Conservation (phyloP, 2,113 vertebrate species). For the Coturnix japonica region DNA sequence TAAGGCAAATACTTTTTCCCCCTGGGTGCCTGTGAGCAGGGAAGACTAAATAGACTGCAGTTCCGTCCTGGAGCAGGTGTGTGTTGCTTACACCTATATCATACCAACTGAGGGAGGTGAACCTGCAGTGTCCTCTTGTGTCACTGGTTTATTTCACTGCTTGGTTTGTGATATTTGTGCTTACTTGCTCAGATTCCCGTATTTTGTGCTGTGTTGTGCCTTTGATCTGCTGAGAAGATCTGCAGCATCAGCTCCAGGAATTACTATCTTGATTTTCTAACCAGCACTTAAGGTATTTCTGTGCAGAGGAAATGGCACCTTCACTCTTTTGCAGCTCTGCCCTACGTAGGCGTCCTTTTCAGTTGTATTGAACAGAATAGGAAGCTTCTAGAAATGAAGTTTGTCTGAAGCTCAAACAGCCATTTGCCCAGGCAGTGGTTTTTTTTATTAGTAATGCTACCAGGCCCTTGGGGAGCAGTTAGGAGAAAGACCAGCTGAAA, state of each 20-base stretch:
- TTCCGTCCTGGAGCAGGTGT: background rate
- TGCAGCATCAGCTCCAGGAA: background rate
- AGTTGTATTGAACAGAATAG: background rate
- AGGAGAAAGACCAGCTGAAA: background rate
- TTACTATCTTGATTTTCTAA: background rate
- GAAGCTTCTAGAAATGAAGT: background rate
- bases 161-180: background rate
- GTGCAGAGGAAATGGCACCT: background rate
- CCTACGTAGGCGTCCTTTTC: background rate
- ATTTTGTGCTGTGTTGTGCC: background rate
- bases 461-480: background rate
- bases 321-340: background rate
- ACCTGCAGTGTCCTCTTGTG: background rate
- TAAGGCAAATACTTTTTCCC: background rate
- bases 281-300: background rate
- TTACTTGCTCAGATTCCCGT: background rate
- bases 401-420: background rate
- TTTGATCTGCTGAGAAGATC: background rate
- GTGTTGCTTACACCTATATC: background rate
- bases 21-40: background rate
- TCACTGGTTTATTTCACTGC: background rate
- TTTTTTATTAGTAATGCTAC: background rate
- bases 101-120: background rate
- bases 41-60: background rate
- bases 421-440: background rate